Evolutionary conservation across 2,113 vertebrate genomes (phyloP), one percentile per base, ranked within the genome.

Genomic region (Salvelinus fontinalis): DNA sequence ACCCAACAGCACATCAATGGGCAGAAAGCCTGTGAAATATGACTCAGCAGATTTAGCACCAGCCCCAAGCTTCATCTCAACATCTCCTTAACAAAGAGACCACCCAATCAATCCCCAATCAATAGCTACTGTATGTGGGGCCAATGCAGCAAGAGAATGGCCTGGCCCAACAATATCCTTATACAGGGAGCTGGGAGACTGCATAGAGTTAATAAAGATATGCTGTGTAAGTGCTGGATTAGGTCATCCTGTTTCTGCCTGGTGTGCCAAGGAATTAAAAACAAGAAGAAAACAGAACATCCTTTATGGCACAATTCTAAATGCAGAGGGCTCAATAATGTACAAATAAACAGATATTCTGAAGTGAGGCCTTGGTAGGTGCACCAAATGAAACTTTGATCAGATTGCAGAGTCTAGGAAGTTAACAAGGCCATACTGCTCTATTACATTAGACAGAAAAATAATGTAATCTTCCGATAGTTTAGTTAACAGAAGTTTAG

Each of bases 11-110:
- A 5, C 34, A 71, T 13, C 54, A 62, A 73, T 39, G 71, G 76
- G 26, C 48, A 48, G 72, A 7, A 11, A 66, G 64, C 12, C 12
- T 66, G 64, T 51, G 49, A 51, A 51, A 70, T 65, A 84, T 64
- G 86, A 92, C 87, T 93, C 92, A 92, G 92, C 93, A 92, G 75
- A 83, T 91, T 87, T 79, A 85, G 62, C 49, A 44, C 65, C 81
- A 78, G 80, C 84, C 81, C 60, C 77, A 59, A 76, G 85, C 88
- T 81, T 89, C 85, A 86, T 90, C 88, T 85, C 34, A 39, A 83
- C 77, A 90, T 89, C 83, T 87, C 86, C 85, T 89, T 87, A 92
- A 91, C 88, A 86, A 89, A 84, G 81, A 88, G 86, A 84, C 57
- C 48, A 75, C 81, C 83, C 73, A 87, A 89, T 93, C 91, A 73